Conservation (phyloP, 2,888 invertebrate genomes). For the Tinea trinotella region DNA sequence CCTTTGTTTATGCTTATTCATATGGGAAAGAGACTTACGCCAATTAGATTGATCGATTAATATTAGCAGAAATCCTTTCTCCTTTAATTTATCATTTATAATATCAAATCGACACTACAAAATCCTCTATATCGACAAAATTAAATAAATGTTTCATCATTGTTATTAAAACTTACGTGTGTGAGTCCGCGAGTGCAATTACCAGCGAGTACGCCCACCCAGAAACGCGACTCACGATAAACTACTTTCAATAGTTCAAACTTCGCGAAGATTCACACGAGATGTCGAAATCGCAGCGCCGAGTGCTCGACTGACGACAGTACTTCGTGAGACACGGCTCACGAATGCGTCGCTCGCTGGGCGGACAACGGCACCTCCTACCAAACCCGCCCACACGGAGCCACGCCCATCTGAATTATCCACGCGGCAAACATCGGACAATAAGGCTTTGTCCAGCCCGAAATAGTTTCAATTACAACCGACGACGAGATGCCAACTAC, state of each 20-base stretch:
- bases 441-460: conserved; percentile 67
- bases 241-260: conserved; percentile 11
- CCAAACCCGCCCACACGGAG: conserved; percentile 41
- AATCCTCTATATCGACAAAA: too few species aligned
- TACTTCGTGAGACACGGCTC: conserved; percentile 27
- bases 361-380: conserved; percentile 45
- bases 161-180: conserved; percentile 11
- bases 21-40: too few species aligned
- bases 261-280: conserved; percentile 36
- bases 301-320: conserved; percentile 50
- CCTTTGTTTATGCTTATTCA: too few species aligned
- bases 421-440: conserved; percentile 70
- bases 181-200: conserved; percentile 5
- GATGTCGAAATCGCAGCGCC: conserved; percentile 55
- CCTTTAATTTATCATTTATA: too few species aligned
- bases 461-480: conserved; percentile 66
- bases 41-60: too few species aligned
- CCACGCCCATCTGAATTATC: conserved; percentile 69
- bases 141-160: too few species aligned
- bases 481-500: conserved; percentile 44
- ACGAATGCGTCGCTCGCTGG: conserved; percentile 34
- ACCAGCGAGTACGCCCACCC: conserved; percentile 6
- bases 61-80: too few species aligned
- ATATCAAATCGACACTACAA: too few species aligned
- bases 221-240: conserved; percentile 20